Evolutionary conservation across 2,113 vertebrate species (phyloP).

Genomic region (Phodopus roborovskii): DNA sequence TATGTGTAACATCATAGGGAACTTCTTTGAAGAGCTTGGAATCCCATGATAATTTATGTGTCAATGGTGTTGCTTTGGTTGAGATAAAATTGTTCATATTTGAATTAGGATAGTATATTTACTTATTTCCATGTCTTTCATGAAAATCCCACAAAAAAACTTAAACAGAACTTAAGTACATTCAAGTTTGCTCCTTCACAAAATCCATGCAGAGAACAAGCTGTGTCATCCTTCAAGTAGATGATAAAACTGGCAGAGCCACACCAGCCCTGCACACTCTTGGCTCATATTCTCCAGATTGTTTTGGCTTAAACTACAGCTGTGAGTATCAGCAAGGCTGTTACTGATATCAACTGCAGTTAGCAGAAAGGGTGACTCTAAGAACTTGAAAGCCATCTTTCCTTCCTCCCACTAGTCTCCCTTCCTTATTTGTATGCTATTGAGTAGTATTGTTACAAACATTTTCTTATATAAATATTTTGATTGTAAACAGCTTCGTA

Average conservation of each 20-base stretch:
- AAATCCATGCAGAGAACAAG: background rate
- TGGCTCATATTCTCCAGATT: background rate
- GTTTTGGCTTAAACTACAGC: background rate
- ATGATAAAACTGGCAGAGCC: background rate
- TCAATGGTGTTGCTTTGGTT: background rate
- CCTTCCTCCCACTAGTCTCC: background rate
- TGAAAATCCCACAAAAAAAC: background rate
- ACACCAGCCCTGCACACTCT: background rate
- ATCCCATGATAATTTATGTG: background rate
- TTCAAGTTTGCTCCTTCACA: background rate
- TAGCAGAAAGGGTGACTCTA: background rate
- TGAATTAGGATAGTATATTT: background rate
- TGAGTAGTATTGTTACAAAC: background rate
- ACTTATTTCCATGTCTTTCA: background rate
- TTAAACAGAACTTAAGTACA: background rate
- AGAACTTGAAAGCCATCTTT: background rate
- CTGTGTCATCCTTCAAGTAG: background rate
- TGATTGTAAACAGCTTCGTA: background rate
- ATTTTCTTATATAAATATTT: slow-evolving; percentile 14
- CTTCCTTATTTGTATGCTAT: background rate
- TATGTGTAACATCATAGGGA: background rate
- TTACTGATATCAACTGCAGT: background rate
- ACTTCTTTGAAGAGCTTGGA: background rate
- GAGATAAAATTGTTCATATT: slow-evolving; percentile 8
- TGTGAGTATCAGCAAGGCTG: background rate